Evolutionary conservation across 1,140 invertebrate genomes (phyloP), one percentile per base, ranked within the genome.

Genomic region (Euwallacea similis): DNA sequence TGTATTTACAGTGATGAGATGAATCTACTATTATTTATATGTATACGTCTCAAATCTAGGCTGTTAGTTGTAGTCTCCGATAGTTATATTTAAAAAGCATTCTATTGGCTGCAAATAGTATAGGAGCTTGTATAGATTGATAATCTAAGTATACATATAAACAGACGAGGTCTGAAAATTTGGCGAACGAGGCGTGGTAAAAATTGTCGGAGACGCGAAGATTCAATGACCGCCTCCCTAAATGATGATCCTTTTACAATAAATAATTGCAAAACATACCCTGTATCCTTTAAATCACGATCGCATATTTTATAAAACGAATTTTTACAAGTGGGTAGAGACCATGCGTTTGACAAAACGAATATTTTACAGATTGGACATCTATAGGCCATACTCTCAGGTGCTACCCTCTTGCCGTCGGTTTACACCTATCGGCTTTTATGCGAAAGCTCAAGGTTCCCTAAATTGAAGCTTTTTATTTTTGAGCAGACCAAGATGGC

Each of bases 231-330:
- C 78, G 76, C 76, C 78, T 47, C 73, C 76, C 74, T 75, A 72
- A 78, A 80, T 85, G 85, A 86, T 72, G 84, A 84, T 86, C 86
- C 82, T 86, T 85, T 87, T 85, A 86, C 86, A 72, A 86, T 86
- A 86, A 86, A 87, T 86, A 87, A 87, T 87, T 87, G 86, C 86
- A 87, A 88, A 87, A 82, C 87, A 87, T 88, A 88, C 87, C 87
- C 87, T 88, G 87, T 88, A 87, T 87, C 86, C 86, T 87, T 87
- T 84, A 72, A 72, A 72, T 72, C 71, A 72, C 71, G 64, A 67
- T 68, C 64, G 71, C 64, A 55, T 55, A 41, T 44, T 50, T 69
- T 63, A 66, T 42, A 50, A 66, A 72, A 72, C 66, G 59, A 47
- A 67, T 68, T 72, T 50, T 72, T 72, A 72, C 71, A 72, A 72